phyloP scores from a whole-genome alignment of 2,797 vertebrate genomes.

The Dermochelys coriacea region DNA sequence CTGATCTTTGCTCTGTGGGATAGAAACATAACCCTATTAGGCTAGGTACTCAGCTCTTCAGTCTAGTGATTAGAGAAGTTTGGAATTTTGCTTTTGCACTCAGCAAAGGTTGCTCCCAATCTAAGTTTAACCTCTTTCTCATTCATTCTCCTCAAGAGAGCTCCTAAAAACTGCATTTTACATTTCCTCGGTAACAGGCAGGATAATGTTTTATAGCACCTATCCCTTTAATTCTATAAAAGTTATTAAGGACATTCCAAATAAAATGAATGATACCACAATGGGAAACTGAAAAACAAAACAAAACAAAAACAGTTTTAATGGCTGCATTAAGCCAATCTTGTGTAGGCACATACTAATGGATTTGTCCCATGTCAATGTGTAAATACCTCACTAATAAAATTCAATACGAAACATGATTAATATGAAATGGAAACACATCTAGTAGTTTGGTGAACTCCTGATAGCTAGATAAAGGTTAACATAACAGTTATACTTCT shows the following conservation, averaged over 20 bases:
- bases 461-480: fast-evolving
- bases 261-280: fast-evolving
- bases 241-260: not conserved
- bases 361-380: not conserved
- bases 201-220: not conserved
- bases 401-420: not conserved
- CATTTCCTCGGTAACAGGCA: conserved; percentile 65
- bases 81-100: not conserved
- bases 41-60: not conserved
- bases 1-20: not conserved
- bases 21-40: not conserved
- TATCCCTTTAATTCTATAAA: conserved; percentile 11
- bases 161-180: conserved; percentile 24
- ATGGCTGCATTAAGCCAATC: fast-evolving
- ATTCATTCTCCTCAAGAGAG: conserved; percentile 51
- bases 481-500: not conserved
- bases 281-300: not conserved
- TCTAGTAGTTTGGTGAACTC: fast-evolving
- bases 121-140: conserved; percentile 37
- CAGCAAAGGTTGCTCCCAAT: not conserved
- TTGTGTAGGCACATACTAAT: not conserved
- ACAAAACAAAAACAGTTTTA: fast-evolving
- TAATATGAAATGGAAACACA: fast-evolving
- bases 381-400: not conserved
- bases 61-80: not conserved